Conservation (phyloP, 2,797 vertebrate genomes). For the Zalophus californianus region DNA sequence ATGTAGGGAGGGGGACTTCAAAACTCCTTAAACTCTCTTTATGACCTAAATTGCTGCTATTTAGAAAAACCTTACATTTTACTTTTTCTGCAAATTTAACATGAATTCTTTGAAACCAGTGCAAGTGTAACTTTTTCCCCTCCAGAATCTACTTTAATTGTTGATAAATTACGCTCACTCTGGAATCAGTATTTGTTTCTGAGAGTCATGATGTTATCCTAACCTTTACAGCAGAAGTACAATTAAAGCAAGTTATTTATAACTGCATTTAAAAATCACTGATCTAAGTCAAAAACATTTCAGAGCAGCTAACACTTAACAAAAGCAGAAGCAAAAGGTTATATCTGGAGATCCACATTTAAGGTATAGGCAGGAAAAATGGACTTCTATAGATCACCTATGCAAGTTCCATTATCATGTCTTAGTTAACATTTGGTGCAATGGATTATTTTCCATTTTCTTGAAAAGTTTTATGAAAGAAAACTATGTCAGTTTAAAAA, state of each 20-base stretch:
- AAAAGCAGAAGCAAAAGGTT: slow-evolving; percentile 80
- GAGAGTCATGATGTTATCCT: background rate
- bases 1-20: background rate
- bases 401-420: slow-evolving; percentile 63
- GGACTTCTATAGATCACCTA: slow-evolving; percentile 55
- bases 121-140: background rate
- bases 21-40: slow-evolving; percentile 11
- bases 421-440: slow-evolving; percentile 58
- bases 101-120: slow-evolving; percentile 35
- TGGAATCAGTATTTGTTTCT: slow-evolving; percentile 59
- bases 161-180: slow-evolving; percentile 56
- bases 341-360: slow-evolving; percentile 74
- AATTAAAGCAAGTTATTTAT: slow-evolving; percentile 62
- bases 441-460: slow-evolving; percentile 21
- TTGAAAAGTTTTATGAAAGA: slow-evolving; percentile 39
- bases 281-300: slow-evolving; percentile 79
- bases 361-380: slow-evolving; percentile 76
- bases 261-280: slow-evolving; percentile 23
- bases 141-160: background rate
- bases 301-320: slow-evolving; percentile 80
- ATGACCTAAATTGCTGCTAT: background rate
- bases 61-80: background rate
- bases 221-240: slow-evolving; percentile 23
- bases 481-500: slow-evolving; percentile 4
- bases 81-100: slow-evolving; percentile 44